phyloP scores from a whole-genome alignment of 2,113 vertebrate genomes.

The Felis chaus region DNA sequence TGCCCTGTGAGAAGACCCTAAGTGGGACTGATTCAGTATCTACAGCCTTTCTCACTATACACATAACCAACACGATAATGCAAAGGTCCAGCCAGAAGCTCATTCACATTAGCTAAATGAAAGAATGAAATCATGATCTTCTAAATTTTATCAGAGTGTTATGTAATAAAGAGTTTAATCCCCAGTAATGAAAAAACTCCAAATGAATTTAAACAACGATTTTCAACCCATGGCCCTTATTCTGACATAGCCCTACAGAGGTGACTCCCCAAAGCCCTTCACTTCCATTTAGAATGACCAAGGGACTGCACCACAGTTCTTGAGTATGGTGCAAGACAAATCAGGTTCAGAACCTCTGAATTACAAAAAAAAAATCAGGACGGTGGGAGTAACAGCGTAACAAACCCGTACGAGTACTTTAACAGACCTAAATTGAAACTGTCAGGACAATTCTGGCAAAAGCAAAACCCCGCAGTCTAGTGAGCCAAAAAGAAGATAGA shows the following conservation, averaged over 20 bases:
- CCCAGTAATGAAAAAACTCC: not conserved
- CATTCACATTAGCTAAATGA: not conserved
- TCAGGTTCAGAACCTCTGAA: not conserved
- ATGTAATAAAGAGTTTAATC: not conserved
- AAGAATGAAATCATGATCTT: slow-evolving; percentile 18
- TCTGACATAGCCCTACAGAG: not conserved
- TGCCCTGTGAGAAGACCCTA: not conserved
- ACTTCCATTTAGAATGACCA: not conserved
- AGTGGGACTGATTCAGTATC: not conserved
- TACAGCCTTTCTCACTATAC: not conserved
- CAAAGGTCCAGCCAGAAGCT: not conserved
- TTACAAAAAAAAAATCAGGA: not conserved
- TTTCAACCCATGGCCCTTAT: not conserved
- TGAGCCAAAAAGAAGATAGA: not conserved
- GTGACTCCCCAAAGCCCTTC: not conserved
- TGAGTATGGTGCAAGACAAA: not conserved
- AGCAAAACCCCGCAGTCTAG: not conserved
- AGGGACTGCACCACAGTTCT: not conserved
- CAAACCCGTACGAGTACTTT: not conserved
- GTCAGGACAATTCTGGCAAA: not conserved
- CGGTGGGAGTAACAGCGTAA: not conserved
- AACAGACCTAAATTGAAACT: not conserved
- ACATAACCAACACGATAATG: not conserved
- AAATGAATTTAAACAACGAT: not conserved
- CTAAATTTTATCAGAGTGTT: not conserved